A percentile compares a stretch with the other conserved stretches of the same genome.
These are phyloP conservation scores for Drosophila melanogaster DNA, from an alignment of 1,140 invertebrate species.

Conservation along the genomic window DNA sequence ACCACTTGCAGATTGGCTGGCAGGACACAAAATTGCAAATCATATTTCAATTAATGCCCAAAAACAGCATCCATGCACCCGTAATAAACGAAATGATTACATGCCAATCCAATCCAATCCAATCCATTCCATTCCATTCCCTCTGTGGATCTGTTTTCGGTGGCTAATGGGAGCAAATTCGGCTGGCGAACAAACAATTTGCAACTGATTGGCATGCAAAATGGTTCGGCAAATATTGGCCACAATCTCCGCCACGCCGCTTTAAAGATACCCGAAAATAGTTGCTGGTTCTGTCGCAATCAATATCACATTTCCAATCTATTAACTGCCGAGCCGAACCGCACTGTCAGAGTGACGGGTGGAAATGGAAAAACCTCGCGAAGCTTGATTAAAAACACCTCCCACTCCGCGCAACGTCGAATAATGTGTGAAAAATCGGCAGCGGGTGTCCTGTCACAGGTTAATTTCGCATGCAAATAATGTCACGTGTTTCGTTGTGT, in stretches of 20 bases:
- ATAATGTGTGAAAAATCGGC: constrained; percentile 24
- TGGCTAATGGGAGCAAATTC: constrained; percentile 12
- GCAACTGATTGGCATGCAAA: constrained; percentile 24
- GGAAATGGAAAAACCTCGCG: constrained; percentile 8
- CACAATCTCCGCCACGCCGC: constrained; percentile 3
- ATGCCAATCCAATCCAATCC: background rate
- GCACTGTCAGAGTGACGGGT: constrained; percentile 9
- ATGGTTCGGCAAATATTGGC: constrained; percentile 8
- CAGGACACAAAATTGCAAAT: constrained; percentile 44
- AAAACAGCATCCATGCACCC: constrained; percentile 26
- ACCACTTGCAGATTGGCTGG: constrained; percentile 6
- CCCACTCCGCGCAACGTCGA: background rate
- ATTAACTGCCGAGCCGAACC: constrained; percentile 28
- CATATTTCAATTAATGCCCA: constrained; percentile 75
- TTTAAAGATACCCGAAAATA: constrained; percentile 15
- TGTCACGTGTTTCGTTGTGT: constrained; percentile 65
- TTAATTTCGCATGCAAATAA: constrained; percentile 82
- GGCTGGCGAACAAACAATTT: constrained; percentile 22
- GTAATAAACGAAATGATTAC: constrained; percentile 47
- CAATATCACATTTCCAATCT: constrained; percentile 47
- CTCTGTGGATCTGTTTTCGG: constrained; percentile 5
- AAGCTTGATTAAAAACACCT: constrained; percentile 39
- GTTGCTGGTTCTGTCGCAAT: constrained; percentile 8
- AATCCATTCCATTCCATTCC: constrained; percentile 4
- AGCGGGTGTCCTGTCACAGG: constrained; percentile 57